Percentiles rank a stretch among this genome's conserved stretches.
phyloP scores from a whole-genome alignment of 1,140 invertebrate genomes.

The Asobara japonica region DNA sequence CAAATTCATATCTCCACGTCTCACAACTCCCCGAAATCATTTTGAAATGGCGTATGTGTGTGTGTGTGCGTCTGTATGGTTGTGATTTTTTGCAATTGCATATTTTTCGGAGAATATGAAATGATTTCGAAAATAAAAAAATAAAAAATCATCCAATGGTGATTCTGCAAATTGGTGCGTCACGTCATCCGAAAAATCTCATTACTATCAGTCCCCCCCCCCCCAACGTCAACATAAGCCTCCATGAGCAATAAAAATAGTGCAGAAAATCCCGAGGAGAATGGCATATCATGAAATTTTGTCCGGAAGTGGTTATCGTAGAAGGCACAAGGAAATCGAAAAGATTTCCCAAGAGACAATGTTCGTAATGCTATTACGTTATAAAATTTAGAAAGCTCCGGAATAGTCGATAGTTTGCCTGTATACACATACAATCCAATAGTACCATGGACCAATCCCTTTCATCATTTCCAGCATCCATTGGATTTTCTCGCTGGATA shows the following conservation, averaged over 20 bases:
- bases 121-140: too few species aligned
- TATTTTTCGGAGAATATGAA: too few species aligned
- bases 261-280: not conserved
- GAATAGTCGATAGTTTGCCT: constrained; percentile 26
- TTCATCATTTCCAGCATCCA: not conserved
- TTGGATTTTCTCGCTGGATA: not conserved
- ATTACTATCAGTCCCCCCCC: not conserved
- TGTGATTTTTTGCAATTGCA: too few species aligned
- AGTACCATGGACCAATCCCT: not conserved
- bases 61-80: too few species aligned
- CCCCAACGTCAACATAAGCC: not conserved
- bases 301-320: constrained; percentile 29
- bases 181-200: not conserved
- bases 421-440: constrained; percentile 31
- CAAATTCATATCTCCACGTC: too few species aligned
- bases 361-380: constrained; percentile 44
- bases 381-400: constrained; percentile 43
- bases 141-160: too few species aligned
- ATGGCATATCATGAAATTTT: not conserved
- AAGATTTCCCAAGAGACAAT: constrained; percentile 45
- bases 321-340: constrained; percentile 40
- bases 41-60: too few species aligned
- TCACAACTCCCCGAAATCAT: too few species aligned
- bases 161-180: too few species aligned
- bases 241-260: not conserved